A percentile compares a stretch with the other conserved stretches of the same genome.
Evolutionary conservation across 2,113 vertebrate genomes (phyloP).

Genomic region (Rhinogobius similis): DNA sequence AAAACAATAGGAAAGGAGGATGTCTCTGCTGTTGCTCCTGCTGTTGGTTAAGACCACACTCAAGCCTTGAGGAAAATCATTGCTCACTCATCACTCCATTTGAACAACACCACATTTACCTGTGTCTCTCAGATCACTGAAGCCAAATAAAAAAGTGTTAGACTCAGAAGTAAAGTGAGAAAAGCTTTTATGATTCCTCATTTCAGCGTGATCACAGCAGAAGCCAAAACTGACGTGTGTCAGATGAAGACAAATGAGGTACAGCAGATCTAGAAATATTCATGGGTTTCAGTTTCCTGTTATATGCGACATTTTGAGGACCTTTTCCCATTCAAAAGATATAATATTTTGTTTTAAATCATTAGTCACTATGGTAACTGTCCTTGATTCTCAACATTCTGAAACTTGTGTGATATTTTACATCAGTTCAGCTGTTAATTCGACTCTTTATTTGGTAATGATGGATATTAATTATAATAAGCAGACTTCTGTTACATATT

Average conservation of each 20-base stretch:
- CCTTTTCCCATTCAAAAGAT: no score
- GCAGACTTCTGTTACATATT: neutral
- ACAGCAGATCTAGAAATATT: no score
- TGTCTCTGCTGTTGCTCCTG: slow-evolving; percentile 6
- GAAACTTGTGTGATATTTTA: neutral
- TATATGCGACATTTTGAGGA: no score
- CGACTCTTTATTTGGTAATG: no score
- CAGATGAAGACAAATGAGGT: slow-evolving; percentile 21
- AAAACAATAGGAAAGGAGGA: neutral
- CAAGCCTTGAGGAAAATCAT: slow-evolving; percentile 19
- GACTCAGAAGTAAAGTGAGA: no score
- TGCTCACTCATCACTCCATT: slow-evolving; percentile 2
- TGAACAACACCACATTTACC: slow-evolving; percentile 16
- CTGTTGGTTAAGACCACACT: neutral
- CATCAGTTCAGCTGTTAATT: neutral
- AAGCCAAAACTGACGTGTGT: neutral
- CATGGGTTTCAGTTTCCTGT: no score
- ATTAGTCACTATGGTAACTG: no score
- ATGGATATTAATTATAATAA: no score
- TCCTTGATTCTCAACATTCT: no score
- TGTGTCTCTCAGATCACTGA: slow-evolving; percentile 10
- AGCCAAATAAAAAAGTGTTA: no score
- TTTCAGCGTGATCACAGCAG: slow-evolving; percentile 22
- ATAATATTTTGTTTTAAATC: no score
- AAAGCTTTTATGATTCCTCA: slow-evolving; percentile 53